phyloP scores from a whole-genome alignment of 2,797 vertebrate genomes.

The Allobates femoralis region DNA sequence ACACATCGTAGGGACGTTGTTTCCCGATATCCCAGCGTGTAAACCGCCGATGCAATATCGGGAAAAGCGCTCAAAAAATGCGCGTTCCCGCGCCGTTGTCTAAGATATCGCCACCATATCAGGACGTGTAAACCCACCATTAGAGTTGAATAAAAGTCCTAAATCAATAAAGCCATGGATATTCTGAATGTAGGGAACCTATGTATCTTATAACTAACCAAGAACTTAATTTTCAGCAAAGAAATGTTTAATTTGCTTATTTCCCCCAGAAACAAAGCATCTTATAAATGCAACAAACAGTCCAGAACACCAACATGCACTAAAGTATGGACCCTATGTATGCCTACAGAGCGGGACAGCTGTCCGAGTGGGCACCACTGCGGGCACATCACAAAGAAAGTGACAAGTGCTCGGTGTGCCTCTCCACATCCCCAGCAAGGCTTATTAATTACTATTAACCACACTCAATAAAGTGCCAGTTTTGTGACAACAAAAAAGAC shows the following conservation, averaged over 20 bases:
- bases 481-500: not conserved
- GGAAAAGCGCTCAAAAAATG: too few relatives aligned
- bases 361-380: not conserved
- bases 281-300: not conserved
- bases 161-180: too few relatives aligned
- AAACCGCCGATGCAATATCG: too few relatives aligned
- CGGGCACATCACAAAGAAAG: not conserved
- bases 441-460: conserved; percentile 9
- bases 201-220: not conserved
- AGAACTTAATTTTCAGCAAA: not conserved
- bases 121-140: too few relatives aligned
- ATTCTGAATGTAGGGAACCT: not conserved
- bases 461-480: not conserved
- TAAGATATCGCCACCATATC: too few relatives aligned
- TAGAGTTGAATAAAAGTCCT: too few relatives aligned
- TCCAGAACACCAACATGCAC: not conserved
- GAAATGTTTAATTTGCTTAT: not conserved
- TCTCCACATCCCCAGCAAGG: not conserved
- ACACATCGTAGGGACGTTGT: too few relatives aligned
- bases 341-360: not conserved
- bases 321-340: not conserved
- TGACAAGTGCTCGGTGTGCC: not conserved
- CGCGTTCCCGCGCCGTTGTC: too few relatives aligned
- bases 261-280: not conserved
- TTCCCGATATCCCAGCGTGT: too few relatives aligned